phyloP scores from a whole-genome alignment of 2,113 vertebrate species.

The Periophthalmodon schlosseri region DNA sequence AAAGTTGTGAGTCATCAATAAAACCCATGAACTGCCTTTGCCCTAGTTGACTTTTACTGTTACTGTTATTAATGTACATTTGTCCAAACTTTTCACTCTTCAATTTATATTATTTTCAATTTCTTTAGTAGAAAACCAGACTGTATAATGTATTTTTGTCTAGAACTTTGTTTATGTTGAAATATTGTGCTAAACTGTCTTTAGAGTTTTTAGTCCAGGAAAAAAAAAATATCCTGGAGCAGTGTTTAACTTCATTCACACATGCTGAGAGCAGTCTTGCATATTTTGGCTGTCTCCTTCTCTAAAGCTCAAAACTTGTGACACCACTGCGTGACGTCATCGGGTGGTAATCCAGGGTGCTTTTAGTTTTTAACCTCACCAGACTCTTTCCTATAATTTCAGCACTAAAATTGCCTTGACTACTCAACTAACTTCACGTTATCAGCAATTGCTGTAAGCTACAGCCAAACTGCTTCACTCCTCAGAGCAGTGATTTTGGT shows the following conservation, averaged over 20 bases:
- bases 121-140: neutral
- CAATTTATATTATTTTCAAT: neutral
- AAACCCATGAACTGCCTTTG: neutral
- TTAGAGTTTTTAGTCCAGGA: neutral
- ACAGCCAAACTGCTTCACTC: no score
- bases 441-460: no score
- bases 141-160: neutral
- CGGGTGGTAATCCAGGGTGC: no score
- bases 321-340: no score
- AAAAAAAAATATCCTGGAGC: neutral
- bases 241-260: neutral
- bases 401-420: no score
- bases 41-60: neutral
- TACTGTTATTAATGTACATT: neutral
- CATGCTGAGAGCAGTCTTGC: no score
- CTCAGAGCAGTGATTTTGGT: neutral
- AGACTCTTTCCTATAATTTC: no score
- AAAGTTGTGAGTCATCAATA: constrained; percentile 1
- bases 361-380: no score
- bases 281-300: no score
- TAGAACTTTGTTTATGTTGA: neutral
- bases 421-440: no score
- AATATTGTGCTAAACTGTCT: neutral
- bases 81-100: no score
- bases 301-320: no score